Evolutionary conservation across 2,797 vertebrate species (phyloP), one percentile per base, ranked within the genome.

Genomic region (Buphagus erythrorhynchus): DNA sequence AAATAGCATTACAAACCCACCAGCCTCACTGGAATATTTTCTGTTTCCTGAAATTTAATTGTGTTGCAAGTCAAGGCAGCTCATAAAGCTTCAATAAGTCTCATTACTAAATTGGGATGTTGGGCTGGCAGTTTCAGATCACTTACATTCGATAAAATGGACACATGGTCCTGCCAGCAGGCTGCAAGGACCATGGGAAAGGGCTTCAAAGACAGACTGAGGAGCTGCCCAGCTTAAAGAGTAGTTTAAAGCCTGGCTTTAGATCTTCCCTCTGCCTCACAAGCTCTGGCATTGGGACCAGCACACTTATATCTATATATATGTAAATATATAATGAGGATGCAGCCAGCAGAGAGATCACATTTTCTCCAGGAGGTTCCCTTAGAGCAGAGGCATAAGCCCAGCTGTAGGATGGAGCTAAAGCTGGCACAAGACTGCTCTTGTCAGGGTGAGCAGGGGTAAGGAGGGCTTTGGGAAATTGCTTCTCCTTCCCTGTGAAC

Each of bases 1-100:
- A 85, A 87, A 90, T 77, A 85, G 42, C 73, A 63, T 96, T 88
- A 91, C 14, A 13, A 92, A 92, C 75, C 66, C 68, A 89, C 71
- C 45, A 78, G 48, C 62, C 92, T 82, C 93, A n/a, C 51, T 95
- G 95, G 95, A 95, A 96, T 94, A 83, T 88, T 93, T 92, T 95
- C 78, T 81, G 15, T 93, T 94, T 96, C 85, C 96, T 88, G 69
- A 86, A 94, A 93, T 95, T 86, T 92, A 95, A 95, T 95, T 95
- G 91, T 95, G 68, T 74, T 77, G 63, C 54, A n/a, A 91, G 74
- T 87, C 89, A 82, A 87, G 26, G 91, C 80, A 90, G 74, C 88
- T 94, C 86, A 89, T 88, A 79, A 86, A 96, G 67, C 90, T 69
- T 82, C 93, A 93, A n/a, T 95, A 95, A 87, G 77, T 69, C 88